Evolutionary conservation across 2,113 vertebrate genomes (phyloP).

Genomic region (Ageneiosus marmoratus): DNA sequence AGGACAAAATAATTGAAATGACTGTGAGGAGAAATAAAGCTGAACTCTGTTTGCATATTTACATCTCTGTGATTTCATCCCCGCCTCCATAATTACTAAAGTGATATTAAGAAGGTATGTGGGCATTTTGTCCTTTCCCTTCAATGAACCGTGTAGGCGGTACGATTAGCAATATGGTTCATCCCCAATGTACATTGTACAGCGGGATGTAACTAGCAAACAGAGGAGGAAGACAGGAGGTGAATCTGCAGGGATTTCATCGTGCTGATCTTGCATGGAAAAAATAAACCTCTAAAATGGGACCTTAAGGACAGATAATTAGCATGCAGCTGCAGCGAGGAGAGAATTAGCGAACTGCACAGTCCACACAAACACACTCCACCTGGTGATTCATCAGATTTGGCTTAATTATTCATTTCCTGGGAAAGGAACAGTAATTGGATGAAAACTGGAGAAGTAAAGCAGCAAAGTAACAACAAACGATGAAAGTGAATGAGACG

Average conservation of each 20-base stretch:
- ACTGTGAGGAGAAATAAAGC: background rate
- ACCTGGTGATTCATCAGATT: constrained; percentile 35
- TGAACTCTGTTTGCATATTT: constrained; percentile 4
- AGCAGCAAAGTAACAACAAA: background rate
- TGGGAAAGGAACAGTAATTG: constrained; percentile 17
- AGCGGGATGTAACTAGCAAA: background rate
- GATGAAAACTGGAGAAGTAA: background rate
- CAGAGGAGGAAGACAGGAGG: background rate
- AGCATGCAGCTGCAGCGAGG: constrained; percentile 2
- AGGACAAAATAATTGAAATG: background rate
- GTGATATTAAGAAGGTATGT: constrained; percentile 4
- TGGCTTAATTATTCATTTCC: constrained; percentile 31
- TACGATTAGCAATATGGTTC: background rate
- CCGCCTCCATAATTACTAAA: constrained; percentile 8
- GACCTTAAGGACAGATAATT: constrained; percentile 33
- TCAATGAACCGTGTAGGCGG: background rate
- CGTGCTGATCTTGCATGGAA: constrained; percentile 29
- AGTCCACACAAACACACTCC: constrained; percentile 31
- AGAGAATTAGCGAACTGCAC: constrained; percentile 30
- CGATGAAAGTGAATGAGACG: background rate
- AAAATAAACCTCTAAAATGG: background rate
- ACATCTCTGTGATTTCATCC: constrained; percentile 9
- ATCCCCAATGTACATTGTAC: background rate
- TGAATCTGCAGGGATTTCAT: background rate
- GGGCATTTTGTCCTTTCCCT: background rate